Percentiles rank a stretch among this genome's conserved stretches.
Evolutionary conservation across 2,888 invertebrate genomes (phyloP).

Genomic region (Formica aserva): DNA sequence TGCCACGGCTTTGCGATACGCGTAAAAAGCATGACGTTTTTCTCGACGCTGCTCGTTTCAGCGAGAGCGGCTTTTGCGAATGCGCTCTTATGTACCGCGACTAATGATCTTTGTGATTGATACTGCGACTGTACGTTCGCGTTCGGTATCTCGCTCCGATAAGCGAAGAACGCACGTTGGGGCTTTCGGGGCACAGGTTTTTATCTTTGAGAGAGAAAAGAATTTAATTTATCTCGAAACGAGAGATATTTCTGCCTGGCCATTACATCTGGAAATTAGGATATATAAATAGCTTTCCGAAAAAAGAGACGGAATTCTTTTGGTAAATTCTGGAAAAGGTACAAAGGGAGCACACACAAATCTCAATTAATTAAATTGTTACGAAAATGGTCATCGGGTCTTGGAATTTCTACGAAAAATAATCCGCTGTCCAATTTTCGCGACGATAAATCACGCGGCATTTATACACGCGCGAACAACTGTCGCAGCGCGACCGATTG

Average conservation of each 20-base stretch:
- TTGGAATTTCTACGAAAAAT: not conserved
- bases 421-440: slow-evolving; percentile 16
- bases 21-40: slow-evolving; percentile 27
- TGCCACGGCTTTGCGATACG: slow-evolving; percentile 11
- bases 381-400: not conserved
- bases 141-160: not conserved
- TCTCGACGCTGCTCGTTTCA: not conserved
- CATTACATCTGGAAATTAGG: not conserved
- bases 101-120: slow-evolving; percentile 53
- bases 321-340: not conserved
- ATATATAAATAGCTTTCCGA: not conserved
- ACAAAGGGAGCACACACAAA: no score
- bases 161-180: not conserved
- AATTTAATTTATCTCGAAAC: slow-evolving; percentile 18
- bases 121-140: slow-evolving; percentile 12
- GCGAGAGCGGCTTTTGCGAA: slow-evolving; percentile 19
- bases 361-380: slow-evolving; percentile 15
- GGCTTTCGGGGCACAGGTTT: not conserved
- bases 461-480: slow-evolving; percentile 5
- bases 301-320: not conserved
- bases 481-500: slow-evolving; percentile 23
- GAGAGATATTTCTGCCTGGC: not conserved
- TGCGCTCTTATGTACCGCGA: slow-evolving; percentile 24
- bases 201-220: slow-evolving; percentile 6
- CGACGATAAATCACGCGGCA: slow-evolving; percentile 14